These are phyloP conservation scores for Perizoma flavofasciatum DNA, from an alignment of 2,888 invertebrate species.

Conservation along the genomic window DNA sequence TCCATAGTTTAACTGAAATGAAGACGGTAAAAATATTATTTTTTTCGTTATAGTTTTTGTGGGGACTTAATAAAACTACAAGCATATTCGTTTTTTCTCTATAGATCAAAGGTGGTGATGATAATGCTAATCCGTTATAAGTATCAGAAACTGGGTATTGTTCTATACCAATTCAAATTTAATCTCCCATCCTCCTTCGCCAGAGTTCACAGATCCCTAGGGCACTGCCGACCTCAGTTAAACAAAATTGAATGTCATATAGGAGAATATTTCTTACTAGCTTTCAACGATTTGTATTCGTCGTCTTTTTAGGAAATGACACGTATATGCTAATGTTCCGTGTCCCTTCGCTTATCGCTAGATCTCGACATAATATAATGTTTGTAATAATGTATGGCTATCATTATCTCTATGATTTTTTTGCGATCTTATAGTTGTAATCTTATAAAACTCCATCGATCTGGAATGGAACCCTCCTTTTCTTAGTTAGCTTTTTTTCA, in stretches of 20 bases:
- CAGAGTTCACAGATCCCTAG: constrained; percentile 7
- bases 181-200: constrained; percentile 12
- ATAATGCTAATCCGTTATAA: too few relatives aligned
- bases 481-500: too few relatives aligned
- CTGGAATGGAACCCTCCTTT: too few relatives aligned
- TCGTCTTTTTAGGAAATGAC: constrained; percentile 30
- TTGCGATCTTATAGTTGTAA: not conserved
- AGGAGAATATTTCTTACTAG: constrained; percentile 27
- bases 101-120: too few relatives aligned
- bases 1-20: too few relatives aligned
- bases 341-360: constrained; percentile 23
- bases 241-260: constrained; percentile 35
- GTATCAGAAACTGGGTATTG: not conserved
- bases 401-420: constrained; percentile 12
- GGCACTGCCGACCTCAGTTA: constrained; percentile 14
- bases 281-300: constrained; percentile 34
- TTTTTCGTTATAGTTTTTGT: too few relatives aligned
- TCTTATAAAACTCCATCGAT: not conserved
- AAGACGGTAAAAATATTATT: too few relatives aligned
- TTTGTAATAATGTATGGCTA: constrained; percentile 12
- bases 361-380: constrained; percentile 23
- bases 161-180: constrained; percentile 17
- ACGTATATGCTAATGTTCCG: constrained; percentile 35
- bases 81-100: too few relatives aligned
- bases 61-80: too few relatives aligned